A percentile compares a stretch with the other conserved stretches of the same genome.
phyloP scores from a whole-genome alignment of 1,140 invertebrate species.

The Zaprionus africanus region DNA sequence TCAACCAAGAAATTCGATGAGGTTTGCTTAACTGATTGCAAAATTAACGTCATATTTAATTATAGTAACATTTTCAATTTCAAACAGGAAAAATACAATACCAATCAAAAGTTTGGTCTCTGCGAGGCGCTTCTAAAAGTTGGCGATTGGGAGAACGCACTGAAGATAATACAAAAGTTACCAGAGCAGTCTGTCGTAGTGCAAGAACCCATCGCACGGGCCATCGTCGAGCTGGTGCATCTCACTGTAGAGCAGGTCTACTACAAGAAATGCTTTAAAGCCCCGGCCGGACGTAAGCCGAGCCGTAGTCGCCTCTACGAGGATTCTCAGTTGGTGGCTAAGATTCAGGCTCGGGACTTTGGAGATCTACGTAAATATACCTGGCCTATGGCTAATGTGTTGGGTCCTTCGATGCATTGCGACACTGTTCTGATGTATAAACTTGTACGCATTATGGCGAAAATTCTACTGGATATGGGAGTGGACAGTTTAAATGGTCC shows the following conservation, averaged over 20 bases:
- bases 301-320: constrained; percentile 64
- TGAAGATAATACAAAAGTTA: constrained; percentile 90
- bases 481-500: constrained; percentile 76
- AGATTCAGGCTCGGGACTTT: constrained; percentile 86
- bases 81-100: constrained; percentile 86
- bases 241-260: constrained; percentile 95
- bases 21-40: constrained; percentile 66
- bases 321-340: constrained; percentile 63
- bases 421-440: constrained; percentile 96
- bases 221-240: constrained; percentile 93
- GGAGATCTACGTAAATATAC: constrained; percentile 91
- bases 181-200: constrained; percentile 93
- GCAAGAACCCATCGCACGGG: constrained; percentile 91
- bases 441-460: constrained; percentile 87
- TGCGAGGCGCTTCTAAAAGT: constrained; percentile 94
- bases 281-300: constrained; percentile 54
- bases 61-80: not conserved
- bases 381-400: constrained; percentile 93
- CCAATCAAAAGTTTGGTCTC: constrained; percentile 97
- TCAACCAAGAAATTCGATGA: constrained; percentile 88
- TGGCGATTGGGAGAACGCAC: constrained; percentile 95
- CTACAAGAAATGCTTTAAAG: constrained; percentile 87
- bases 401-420: constrained; percentile 94
- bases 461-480: constrained; percentile 73
- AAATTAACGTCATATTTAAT: not conserved